Percentiles rank a stretch among this genome's conserved stretches.
phyloP scores from a whole-genome alignment of 2,888 invertebrate genomes.

The Drosophila eohydei region DNA sequence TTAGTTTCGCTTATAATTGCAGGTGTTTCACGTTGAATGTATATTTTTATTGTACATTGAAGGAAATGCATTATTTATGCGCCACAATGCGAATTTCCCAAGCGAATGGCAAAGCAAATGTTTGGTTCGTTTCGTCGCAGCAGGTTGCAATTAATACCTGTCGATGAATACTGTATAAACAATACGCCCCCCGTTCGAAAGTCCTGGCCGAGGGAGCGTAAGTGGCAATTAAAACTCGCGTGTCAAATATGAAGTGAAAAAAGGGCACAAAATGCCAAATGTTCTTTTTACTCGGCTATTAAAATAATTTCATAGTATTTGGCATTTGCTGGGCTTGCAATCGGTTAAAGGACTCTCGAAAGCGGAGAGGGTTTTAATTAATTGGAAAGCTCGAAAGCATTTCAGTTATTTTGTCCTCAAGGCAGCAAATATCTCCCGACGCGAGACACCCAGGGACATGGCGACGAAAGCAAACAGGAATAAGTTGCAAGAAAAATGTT shows the following conservation, averaged over 20 bases:
- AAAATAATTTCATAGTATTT: conserved; percentile 56
- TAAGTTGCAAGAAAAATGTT: conserved; percentile 61
- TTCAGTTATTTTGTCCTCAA: conserved; percentile 57
- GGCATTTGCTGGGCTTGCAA: conserved; percentile 14
- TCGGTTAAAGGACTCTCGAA: conserved; percentile 1
- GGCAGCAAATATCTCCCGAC: conserved; percentile 39
- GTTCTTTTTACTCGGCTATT: conserved; percentile 26
- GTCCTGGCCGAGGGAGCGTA: neutral
- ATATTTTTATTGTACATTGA: neutral
- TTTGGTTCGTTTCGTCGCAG: conserved; percentile 8
- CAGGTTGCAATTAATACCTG: conserved; percentile 34
- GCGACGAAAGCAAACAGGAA: conserved; percentile 18
- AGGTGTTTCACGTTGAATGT: neutral
- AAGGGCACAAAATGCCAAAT: conserved; percentile 7
- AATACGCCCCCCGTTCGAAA: conserved; percentile 23
- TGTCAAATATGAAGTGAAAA: conserved; percentile 12
- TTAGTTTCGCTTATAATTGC: neutral
- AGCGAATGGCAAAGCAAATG: conserved; percentile 28
- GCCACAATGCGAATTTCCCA: conserved; percentile 47
- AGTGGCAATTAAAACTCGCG: conserved; percentile 54
- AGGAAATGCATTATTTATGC: conserved; percentile 30
- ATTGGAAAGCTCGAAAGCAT: conserved; percentile 57
- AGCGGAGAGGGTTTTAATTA: conserved; percentile 60
- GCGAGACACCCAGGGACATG: neutral
- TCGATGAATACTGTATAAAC: conserved; percentile 27